Evolutionary conservation across 2,888 invertebrate species (phyloP), one percentile per base, ranked within the genome.

Genomic region (Sthenelais limicola): DNA sequence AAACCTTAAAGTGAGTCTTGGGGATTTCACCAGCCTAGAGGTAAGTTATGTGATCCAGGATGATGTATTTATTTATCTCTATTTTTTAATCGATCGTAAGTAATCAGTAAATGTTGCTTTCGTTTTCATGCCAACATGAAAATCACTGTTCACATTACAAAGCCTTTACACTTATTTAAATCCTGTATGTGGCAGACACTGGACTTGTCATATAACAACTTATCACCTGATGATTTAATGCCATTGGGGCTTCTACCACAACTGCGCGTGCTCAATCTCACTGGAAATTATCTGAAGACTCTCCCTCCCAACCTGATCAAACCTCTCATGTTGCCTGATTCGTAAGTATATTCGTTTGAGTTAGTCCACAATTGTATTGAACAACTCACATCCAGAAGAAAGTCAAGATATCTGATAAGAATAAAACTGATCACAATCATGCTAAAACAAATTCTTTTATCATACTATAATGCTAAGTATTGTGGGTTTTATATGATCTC

Each of bases 171-270:
- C 43, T 43, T 12, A 9, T 43, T 9, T 43, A 43, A 9, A 43
- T 43, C 18, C 18, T 18, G 18, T 18, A 43, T 43, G 43, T 43
- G 43, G 15, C 77, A 87, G 87, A 81, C 85, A 49, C 73, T 88
- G 43, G 87, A 88, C 75, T 68, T 88, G 24, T 87, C 88, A 7
- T 88, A 84, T 80, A 88, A 88, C 78, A 86, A 86, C 74, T 76
- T 88, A 9, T 82, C 84, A 18, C 81, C 81, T 28, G 83, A 85
- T 15, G 86, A 87, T 70, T 73, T 88, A 0, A 77, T 86, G 54
- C 79, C 81, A 1, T 73, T 88, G 0, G 87, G 88, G 7, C 75
- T 83, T 0, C 72, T 88, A 33, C 76, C 80, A 38, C 81, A 81
- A 33, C 78, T 88, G 3, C 82, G 82, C 68, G 82, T 84, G 35